Conservation (phyloP, 2,888 invertebrate genomes). For the Boloria selene region DNA sequence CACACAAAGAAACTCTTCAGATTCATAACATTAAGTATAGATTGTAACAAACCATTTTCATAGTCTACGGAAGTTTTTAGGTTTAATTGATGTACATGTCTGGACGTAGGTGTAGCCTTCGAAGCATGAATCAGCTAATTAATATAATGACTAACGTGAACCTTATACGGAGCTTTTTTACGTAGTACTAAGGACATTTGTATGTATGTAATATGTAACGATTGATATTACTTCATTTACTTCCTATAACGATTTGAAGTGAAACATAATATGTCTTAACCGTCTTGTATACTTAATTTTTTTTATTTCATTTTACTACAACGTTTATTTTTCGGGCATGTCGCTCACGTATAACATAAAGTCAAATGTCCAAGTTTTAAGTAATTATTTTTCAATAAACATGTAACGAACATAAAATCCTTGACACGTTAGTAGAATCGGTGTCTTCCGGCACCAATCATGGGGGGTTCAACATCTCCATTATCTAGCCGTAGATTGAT, state of each 20-base stretch:
- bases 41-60: not conserved
- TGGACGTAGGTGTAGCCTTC: slow-evolving; percentile 64
- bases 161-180: slow-evolving; percentile 55
- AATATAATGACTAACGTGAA: slow-evolving; percentile 37
- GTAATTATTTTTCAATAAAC: slow-evolving; percentile 25
- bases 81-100: slow-evolving; percentile 35
- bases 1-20: no score
- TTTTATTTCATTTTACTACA: no score
- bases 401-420: slow-evolving; percentile 36
- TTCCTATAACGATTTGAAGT: slow-evolving; percentile 7
- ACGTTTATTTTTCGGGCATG: no score
- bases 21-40: no score
- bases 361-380: not conserved
- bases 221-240: slow-evolving; percentile 18
- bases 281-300: not conserved
- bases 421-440: slow-evolving; percentile 48
- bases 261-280: not conserved
- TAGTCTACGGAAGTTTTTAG: slow-evolving; percentile 49
- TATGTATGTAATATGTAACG: slow-evolving; percentile 17
- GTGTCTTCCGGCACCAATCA: slow-evolving; percentile 63
- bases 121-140: slow-evolving; percentile 57
- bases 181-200: slow-evolving; percentile 15
- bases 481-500: slow-evolving; percentile 75
- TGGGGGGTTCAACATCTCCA: slow-evolving; percentile 68
- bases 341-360: no score